These are phyloP conservation scores for Halictus ligatus DNA, from an alignment of 2,888 invertebrate species.

Conservation along the genomic window DNA sequence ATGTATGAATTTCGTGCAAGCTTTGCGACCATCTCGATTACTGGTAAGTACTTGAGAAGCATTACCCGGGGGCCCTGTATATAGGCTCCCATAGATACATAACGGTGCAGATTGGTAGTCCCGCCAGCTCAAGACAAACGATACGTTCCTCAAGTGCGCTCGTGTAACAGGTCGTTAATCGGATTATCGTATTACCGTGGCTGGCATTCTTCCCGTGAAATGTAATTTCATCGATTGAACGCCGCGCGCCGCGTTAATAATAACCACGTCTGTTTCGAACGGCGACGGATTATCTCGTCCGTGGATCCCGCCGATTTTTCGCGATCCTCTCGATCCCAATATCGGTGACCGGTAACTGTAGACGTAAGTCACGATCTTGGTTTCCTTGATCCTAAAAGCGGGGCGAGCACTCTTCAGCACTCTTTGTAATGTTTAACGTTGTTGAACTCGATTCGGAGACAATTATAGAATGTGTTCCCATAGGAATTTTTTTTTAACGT, in stretches of 20 bases:
- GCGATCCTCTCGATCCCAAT: background rate
- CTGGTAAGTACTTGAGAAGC: conserved; percentile 50
- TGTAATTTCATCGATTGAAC: conserved; percentile 68
- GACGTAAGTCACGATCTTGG: background rate
- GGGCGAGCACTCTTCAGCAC: background rate
- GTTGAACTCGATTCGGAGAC: too few relatives aligned
- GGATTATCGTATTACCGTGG: conserved; percentile 68
- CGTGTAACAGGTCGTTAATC: conserved; percentile 71
- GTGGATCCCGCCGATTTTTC: background rate
- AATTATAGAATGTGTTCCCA: too few relatives aligned
- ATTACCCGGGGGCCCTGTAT: conserved; percentile 37
- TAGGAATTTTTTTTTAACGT: too few relatives aligned
- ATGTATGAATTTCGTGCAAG: conserved; percentile 54
- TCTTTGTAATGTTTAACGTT: too few relatives aligned
- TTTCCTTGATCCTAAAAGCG: background rate
- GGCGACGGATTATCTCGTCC: conserved; percentile 45
- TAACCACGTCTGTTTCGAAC: conserved; percentile 48
- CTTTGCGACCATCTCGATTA: conserved; percentile 52
- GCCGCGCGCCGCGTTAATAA: conserved; percentile 48
- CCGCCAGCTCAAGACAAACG: conserved; percentile 55
- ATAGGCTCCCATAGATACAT: conserved; percentile 42
- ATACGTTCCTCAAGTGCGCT: conserved; percentile 65
- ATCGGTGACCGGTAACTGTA: background rate
- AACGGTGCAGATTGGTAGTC: conserved; percentile 49
- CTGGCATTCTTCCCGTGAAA: conserved; percentile 64